Percentiles rank a stretch among this genome's conserved stretches.
These are phyloP conservation scores for Dasyurus viverrinus DNA, from an alignment of 2,113 vertebrate genomes.

Conservation along the genomic window DNA sequence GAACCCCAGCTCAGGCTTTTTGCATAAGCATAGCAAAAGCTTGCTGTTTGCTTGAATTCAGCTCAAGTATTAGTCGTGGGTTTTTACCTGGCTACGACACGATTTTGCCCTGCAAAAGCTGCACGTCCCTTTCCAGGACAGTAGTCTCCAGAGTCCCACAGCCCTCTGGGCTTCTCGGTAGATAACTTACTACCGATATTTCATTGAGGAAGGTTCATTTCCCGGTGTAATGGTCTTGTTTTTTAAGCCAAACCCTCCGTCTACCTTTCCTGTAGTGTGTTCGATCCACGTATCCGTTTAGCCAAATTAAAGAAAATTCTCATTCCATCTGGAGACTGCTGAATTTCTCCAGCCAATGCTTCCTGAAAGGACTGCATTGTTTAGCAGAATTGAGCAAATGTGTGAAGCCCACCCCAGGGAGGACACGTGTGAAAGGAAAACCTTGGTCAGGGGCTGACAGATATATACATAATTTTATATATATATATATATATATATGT, in stretches of 20 bases:
- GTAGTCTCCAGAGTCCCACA: neutral
- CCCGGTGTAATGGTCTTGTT: neutral
- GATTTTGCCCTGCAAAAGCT: constrained; percentile 3
- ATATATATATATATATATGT: too few species aligned
- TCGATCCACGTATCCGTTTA: constrained; percentile 22
- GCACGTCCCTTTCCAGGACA: neutral
- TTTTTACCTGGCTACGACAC: neutral
- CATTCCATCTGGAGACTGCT: neutral
- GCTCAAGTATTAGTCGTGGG: neutral
- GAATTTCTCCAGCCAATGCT: neutral
- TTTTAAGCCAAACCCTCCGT: neutral
- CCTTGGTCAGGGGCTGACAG: neutral
- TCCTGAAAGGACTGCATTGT: constrained; percentile 2
- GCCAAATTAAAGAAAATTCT: constrained; percentile 4
- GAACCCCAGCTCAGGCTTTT: neutral
- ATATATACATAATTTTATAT: neutral
- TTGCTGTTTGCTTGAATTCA: neutral
- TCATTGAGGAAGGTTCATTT: neutral
- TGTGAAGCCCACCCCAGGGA: neutral
- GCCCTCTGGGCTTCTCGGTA: neutral
- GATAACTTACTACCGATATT: neutral
- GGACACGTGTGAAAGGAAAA: neutral
- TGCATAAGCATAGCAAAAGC: neutral
- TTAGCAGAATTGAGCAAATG: neutral
- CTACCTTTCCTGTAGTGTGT: neutral